A percentile compares a stretch with the other conserved stretches of the same genome.
Evolutionary conservation across 2,113 vertebrate genomes (phyloP).

Genomic region (Ranitomeya variabilis): DNA sequence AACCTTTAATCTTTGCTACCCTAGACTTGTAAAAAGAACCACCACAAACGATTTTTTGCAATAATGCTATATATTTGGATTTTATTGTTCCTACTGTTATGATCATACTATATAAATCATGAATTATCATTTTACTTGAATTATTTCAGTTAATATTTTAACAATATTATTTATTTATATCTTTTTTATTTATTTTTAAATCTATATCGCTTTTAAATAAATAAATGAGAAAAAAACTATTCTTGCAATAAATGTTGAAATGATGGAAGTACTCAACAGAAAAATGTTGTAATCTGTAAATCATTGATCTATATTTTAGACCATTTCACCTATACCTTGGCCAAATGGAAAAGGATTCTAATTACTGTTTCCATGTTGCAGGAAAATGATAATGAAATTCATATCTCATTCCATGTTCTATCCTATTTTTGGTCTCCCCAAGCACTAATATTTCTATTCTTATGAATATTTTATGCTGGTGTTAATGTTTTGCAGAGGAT

Average conservation of each 20-base stretch:
- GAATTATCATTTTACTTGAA: too few relatives aligned
- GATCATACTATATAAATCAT: too few relatives aligned
- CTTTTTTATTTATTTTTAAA: too few relatives aligned
- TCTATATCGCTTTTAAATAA: too few relatives aligned
- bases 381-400: slow-evolving; percentile 43
- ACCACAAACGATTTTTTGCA: background rate
- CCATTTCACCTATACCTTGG: background rate
- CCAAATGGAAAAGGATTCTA: slow-evolving; percentile 8
- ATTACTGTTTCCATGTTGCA: slow-evolving; percentile 27
- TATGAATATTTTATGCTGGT: slow-evolving; percentile 68
- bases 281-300: background rate
- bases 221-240: too few relatives aligned
- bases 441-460: slow-evolving; percentile 69
- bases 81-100: too few relatives aligned
- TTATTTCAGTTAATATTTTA: too few relatives aligned
- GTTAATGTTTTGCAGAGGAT: slow-evolving; percentile 63
- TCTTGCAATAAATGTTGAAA: background rate
- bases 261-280: background rate
- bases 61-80: background rate
- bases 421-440: slow-evolving; percentile 64
- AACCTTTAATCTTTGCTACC: too few relatives aligned
- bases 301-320: background rate
- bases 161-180: too few relatives aligned
- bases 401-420: slow-evolving; percentile 28
- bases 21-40: too few relatives aligned